Evolutionary conservation across 2,888 invertebrate species (phyloP), one percentile per base, ranked within the genome.

Genomic region (Sarcophaga variegata): DNA sequence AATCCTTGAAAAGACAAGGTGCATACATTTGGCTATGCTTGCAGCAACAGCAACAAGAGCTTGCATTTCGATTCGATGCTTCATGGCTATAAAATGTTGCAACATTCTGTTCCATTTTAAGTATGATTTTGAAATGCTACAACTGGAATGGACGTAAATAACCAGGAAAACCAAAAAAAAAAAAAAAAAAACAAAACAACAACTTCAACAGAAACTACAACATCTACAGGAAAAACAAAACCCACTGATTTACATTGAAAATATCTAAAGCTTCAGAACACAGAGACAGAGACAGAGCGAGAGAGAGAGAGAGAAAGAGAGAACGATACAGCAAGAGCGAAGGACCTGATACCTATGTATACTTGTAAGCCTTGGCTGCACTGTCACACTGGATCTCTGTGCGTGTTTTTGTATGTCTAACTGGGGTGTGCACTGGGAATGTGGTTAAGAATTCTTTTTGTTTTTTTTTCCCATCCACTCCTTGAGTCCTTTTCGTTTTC

Each of bases 231-330:
- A 63, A 20, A 79, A 83, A 66, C 47, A 83, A 78, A 71, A 83
- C 72, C 77, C 74, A 86, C 86, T 77, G 83, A 80, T 86, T 86
- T 83, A 81, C 83, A 86, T 86, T 78, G 81, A 76, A 78, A 81
- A 81, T 86, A 77, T 81, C 74, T 37, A 66, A 49, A 81, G 76
- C 76, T 80, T 83, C 74, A 69, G 70, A 59, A 37, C 8, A 37
- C 8, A 37, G 10, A 10, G 37, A 0, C 17, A 54, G 14, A 54
- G 17, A 4, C 0, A 54, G 3, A 54, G 17, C 17, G 17, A 17
- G 5, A 27, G 17, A 4, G 0, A 54, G 3, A 54, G 17, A 54
- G 17, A 17, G 5, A 27, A 4, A 27, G 27, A 27, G 27, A 5
- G 27, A 22, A 1, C 22, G 22, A 22, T 22, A 22, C 22, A 22